Evolutionary conservation across 2,888 invertebrate species (phyloP).

Genomic region (Drosophila prolongata): DNA sequence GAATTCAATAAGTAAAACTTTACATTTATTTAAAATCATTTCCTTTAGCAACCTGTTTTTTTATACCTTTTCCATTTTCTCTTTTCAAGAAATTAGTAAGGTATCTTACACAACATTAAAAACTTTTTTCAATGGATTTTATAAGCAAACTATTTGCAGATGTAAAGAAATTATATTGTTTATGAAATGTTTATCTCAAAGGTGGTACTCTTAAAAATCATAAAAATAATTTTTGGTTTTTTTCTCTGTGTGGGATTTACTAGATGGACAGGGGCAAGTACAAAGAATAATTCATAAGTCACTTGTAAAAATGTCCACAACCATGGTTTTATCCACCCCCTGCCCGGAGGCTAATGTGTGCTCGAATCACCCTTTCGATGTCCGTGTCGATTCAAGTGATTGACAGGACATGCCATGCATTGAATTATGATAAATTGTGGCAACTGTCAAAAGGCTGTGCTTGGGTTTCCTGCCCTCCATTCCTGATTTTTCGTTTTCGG

Average conservation of each 20-base stretch:
- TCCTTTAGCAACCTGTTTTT: too few species aligned
- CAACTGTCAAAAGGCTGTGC: constrained; percentile 80
- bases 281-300: constrained; percentile 81
- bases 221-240: too few species aligned
- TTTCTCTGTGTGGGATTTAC: constrained; percentile 5
- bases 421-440: constrained; percentile 84
- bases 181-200: too few species aligned
- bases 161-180: too few species aligned
- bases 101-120: too few species aligned
- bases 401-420: constrained; percentile 76
- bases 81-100: not conserved
- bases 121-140: too few species aligned
- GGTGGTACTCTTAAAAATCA: too few species aligned
- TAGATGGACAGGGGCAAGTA: constrained; percentile 37
- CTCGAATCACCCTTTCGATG: constrained; percentile 63
- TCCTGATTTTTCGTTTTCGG: constrained; percentile 19
- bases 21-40: too few species aligned
- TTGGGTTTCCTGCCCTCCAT: constrained; percentile 51
- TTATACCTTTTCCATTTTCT: too few species aligned
- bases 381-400: constrained; percentile 54
- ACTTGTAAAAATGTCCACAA: constrained; percentile 69
- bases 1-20: too few species aligned
- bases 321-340: constrained; percentile 5
- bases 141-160: too few species aligned
- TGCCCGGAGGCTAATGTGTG: constrained; percentile 58